Percentiles rank a stretch among this genome's conserved stretches.
Evolutionary conservation across 2,888 invertebrate genomes (phyloP).

Genomic region (Rhopalosiphum nymphaeae): DNA sequence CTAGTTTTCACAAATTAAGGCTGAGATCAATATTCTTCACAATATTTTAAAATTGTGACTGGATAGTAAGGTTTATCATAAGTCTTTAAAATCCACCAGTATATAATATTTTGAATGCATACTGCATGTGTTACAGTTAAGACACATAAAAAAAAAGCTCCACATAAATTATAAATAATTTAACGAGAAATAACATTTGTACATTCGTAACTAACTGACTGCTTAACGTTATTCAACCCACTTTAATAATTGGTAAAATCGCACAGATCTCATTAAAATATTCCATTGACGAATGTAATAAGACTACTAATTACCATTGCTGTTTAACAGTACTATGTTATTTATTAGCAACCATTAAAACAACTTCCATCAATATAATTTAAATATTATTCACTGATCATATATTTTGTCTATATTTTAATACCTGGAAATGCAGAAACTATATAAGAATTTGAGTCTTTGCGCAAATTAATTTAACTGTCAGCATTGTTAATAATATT

Average conservation of each 20-base stretch:
- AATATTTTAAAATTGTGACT: background rate
- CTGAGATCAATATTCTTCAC: background rate
- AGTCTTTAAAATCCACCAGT: background rate
- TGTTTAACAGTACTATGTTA: background rate
- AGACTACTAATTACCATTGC: background rate
- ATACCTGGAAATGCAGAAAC: background rate
- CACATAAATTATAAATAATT: background rate
- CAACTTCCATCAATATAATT: background rate
- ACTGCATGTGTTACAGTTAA: background rate
- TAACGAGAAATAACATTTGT: background rate
- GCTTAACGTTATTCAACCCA: background rate
- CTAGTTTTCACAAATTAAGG: background rate
- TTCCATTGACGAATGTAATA: background rate
- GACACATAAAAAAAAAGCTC: background rate
- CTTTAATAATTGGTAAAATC: background rate
- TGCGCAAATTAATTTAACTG: background rate
- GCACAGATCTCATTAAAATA: background rate
- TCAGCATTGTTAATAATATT: background rate
- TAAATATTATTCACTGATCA: background rate
- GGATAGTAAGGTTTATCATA: no score
- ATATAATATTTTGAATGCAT: background rate
- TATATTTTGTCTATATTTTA: background rate
- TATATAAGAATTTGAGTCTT: constrained; percentile 1
- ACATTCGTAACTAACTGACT: background rate
- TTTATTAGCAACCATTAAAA: background rate